A percentile compares a stretch with the other conserved stretches of the same genome.
phyloP scores from a whole-genome alignment of 2,888 invertebrate genomes.

The Leucophenga montana region DNA sequence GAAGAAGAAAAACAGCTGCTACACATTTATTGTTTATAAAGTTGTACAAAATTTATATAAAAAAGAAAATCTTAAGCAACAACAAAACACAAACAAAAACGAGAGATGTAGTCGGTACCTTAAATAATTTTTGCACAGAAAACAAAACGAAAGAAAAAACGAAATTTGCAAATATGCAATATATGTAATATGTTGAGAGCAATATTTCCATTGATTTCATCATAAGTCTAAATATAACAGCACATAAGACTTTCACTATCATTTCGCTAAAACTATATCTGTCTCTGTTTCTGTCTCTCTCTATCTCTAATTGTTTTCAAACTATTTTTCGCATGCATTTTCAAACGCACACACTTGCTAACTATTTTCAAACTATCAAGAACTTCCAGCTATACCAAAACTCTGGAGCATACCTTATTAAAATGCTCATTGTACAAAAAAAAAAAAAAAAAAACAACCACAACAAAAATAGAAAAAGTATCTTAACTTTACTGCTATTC shows the following conservation, averaged over 20 bases:
- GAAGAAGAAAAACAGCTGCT: slow-evolving; percentile 30
- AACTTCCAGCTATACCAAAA: slow-evolving; percentile 59
- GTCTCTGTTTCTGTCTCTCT: slow-evolving; percentile 33
- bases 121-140: slow-evolving; percentile 39
- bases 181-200: no score
- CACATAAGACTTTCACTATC: slow-evolving; percentile 19
- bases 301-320: not conserved
- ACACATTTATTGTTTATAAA: slow-evolving; percentile 42
- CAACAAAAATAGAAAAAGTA: slow-evolving; percentile 14
- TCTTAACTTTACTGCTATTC: not conserved
- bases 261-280: slow-evolving; percentile 29
- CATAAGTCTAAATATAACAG: not conserved
- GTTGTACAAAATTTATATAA: slow-evolving; percentile 52
- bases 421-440: slow-evolving; percentile 33
- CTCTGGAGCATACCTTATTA: slow-evolving; percentile 19
- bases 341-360: slow-evolving; percentile 34
- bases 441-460: slow-evolving; percentile 1
- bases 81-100: slow-evolving; percentile 37
- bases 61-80: slow-evolving; percentile 23
- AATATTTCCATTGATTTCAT: no score
- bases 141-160: slow-evolving; percentile 38
- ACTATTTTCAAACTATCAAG: slow-evolving; percentile 25
- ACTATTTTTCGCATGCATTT: slow-evolving; percentile 24
- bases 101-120: slow-evolving; percentile 69
- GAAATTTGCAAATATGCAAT: slow-evolving; percentile 51